A percentile compares a stretch with the other conserved stretches of the same genome.
These are phyloP conservation scores for Hecatera dysodea DNA, from an alignment of 2,888 invertebrate genomes.

Conservation along the genomic window DNA sequence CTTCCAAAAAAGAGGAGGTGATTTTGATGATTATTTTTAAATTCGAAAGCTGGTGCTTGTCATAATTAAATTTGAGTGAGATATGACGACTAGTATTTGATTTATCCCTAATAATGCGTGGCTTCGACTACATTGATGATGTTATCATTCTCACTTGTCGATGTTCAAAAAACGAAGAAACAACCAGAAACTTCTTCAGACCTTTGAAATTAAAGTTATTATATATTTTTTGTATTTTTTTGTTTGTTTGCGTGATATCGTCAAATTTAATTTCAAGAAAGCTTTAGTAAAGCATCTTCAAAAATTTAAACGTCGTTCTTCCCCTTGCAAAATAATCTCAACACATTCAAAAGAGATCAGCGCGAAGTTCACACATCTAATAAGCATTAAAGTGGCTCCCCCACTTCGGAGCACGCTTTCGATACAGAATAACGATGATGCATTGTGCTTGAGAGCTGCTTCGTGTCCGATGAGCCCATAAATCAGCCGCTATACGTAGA, in stretches of 20 bases:
- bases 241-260: background rate
- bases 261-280: background rate
- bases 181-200: no score
- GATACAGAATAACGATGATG: constrained; percentile 73
- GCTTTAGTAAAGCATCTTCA: background rate
- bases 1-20: no score
- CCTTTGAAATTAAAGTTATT: no score
- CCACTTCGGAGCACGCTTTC: constrained; percentile 56
- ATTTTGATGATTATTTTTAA: no score
- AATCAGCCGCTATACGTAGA: constrained; percentile 54
- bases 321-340: background rate
- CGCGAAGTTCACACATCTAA: constrained; percentile 52
- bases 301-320: background rate
- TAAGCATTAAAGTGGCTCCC: constrained; percentile 62
- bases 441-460: constrained; percentile 77
- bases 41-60: no score
- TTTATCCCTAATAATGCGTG: no score
- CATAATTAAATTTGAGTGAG: no score
- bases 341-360: constrained; percentile 29
- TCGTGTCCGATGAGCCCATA: constrained; percentile 77
- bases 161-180: no score
- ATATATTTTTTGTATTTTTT: no score
- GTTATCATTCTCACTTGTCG: no score
- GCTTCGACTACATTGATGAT: no score
- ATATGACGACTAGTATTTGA: no score